Conservation (phyloP, 2,113 vertebrate species). For the Poeciliopsis occidentalis region DNA sequence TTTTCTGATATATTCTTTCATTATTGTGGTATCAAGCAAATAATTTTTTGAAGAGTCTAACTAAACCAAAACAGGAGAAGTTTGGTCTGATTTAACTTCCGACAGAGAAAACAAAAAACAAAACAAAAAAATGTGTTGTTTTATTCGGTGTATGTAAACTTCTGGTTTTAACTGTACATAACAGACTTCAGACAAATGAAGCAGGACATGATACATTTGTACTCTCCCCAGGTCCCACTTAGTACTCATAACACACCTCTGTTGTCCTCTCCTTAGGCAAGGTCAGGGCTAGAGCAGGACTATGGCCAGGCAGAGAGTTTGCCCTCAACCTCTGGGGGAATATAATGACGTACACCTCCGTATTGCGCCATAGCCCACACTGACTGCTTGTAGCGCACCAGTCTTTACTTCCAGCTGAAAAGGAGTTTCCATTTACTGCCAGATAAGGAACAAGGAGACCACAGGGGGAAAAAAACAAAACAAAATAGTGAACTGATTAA, state of each 20-base stretch:
- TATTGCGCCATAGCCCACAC: slow-evolving; percentile 35
- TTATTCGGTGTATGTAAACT: no score
- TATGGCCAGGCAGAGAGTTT: slow-evolving; percentile 44
- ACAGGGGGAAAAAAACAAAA: not conserved
- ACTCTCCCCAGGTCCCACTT: slow-evolving; percentile 63
- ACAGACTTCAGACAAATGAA: slow-evolving; percentile 9
- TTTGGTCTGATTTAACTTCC: no score
- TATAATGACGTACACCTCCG: slow-evolving; percentile 39
- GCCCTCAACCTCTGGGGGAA: slow-evolving; percentile 41
- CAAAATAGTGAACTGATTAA: not conserved
- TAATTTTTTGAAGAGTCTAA: no score
- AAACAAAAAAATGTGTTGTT: no score
- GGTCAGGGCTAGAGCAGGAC: slow-evolving; percentile 49
- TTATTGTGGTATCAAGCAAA: no score
- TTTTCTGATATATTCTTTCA: no score
- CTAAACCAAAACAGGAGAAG: no score
- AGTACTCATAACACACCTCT: slow-evolving; percentile 50
- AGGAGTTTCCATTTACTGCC: slow-evolving; percentile 25
- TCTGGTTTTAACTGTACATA: slow-evolving; percentile 27
- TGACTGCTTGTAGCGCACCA: slow-evolving; percentile 32
- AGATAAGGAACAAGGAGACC: slow-evolving; percentile 79
- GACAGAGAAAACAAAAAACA: no score
- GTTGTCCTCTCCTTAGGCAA: slow-evolving; percentile 46
- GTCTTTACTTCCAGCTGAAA: slow-evolving; percentile 27
- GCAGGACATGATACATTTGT: slow-evolving; percentile 44